A percentile compares a stretch with the other conserved stretches of the same genome.
Evolutionary conservation across 2,888 invertebrate species (phyloP).

Genomic region (Macrostomum cliftonense): DNA sequence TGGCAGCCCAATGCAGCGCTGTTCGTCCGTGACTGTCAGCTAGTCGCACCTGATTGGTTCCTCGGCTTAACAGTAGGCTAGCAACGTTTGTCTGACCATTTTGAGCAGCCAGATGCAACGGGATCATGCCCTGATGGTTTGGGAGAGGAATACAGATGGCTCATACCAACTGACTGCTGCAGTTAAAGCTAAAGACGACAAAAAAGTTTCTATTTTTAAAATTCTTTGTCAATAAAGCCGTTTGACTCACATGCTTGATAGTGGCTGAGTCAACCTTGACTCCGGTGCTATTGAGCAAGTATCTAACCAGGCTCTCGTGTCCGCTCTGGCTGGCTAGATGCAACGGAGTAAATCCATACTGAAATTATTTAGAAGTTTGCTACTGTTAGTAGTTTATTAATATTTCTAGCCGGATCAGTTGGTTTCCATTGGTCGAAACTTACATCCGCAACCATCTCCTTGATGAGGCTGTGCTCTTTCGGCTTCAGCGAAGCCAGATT

Average conservation of each 20-base stretch:
- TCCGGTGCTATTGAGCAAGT: constrained; percentile 83
- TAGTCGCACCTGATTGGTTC: constrained; percentile 61
- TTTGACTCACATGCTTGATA: constrained; percentile 22
- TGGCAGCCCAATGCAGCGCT: constrained; percentile 87
- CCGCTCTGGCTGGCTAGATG: constrained; percentile 92
- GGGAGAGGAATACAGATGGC: too few relatives aligned
- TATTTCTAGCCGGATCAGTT: too few relatives aligned
- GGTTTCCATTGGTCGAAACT: too few relatives aligned
- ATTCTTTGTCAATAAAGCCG: too few relatives aligned
- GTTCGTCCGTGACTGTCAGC: constrained; percentile 83
- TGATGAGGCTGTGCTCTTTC: too few relatives aligned
- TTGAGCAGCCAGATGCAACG: constrained; percentile 89
- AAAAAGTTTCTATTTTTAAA: too few relatives aligned
- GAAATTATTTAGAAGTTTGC: too few relatives aligned
- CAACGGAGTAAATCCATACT: constrained; percentile 86
- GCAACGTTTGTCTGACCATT: constrained; percentile 92
- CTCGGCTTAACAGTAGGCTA: constrained; percentile 79
- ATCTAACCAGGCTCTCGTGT: constrained; percentile 85
- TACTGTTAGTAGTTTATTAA: too few relatives aligned
- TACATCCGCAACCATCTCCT: too few relatives aligned
- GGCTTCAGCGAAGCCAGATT: constrained; percentile 74
- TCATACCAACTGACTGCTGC: too few relatives aligned
- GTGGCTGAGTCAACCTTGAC: constrained; percentile 83
- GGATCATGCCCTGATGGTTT: constrained; percentile 63
- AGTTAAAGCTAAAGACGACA: too few relatives aligned